Evolutionary conservation across 2,113 vertebrate species (phyloP), one percentile per base, ranked within the genome.

Genomic region (Mus spicilegus): DNA sequence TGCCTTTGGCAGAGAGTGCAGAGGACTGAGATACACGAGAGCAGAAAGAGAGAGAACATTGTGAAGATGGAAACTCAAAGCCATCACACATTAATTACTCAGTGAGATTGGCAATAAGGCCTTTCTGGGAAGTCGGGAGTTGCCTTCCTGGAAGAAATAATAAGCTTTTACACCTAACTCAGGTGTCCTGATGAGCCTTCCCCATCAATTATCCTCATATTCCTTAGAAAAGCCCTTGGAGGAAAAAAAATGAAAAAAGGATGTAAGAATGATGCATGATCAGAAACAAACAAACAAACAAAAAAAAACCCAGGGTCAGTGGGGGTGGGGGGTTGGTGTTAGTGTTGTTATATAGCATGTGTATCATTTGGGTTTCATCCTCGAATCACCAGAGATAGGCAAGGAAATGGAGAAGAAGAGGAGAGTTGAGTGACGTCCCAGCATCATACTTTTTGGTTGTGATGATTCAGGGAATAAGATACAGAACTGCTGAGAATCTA

Each of bases 141-240:
- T 65, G 33, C 90, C 92, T 96, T 94, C 94, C 76, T 88, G 72
- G 61, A 96, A 87, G 92, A 95, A 92, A 92, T 96, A 87, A 39
- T 70, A 72, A 51, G 61, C 76, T 95, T 88, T 33, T 89, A 90
- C 69, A 87, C 87, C 86, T 95, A 77, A 87, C 76, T 92, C 65
- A 24, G 69, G 80, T 30, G 12, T 92, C 88, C 72, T 30, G 22
- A 56, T 22, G 69, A 96, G 75, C 76, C 46, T 67, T 75, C 61
- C 72, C 76, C 87, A 46, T 86, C 92, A 73, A 91, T 95, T 89
- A 91, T 92, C 73, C 39, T 58, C 78, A 69, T 90, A 46, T 95
- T 95, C n/a, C 76, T 92, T 81, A 51, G 22, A 95, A 95, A 24
- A 92, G 24, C 42, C 61, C 67, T 17, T 24, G 14, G 12, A 69